A percentile compares a stretch with the other conserved stretches of the same genome.
Evolutionary conservation across 2,888 invertebrate species (phyloP).

Genomic region (Perdita meconis): DNA sequence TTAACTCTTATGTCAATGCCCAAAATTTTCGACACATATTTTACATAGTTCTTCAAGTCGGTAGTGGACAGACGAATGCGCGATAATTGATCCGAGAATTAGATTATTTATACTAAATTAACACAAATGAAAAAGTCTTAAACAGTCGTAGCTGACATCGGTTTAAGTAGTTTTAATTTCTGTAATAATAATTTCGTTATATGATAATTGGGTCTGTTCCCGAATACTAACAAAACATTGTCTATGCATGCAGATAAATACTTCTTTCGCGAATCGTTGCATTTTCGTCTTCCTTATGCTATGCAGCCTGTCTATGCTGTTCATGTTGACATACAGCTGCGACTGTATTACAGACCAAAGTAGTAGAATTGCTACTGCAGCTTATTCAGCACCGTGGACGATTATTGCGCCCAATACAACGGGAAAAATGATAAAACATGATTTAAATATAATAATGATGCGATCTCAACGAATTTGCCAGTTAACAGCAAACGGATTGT

Average conservation of each 20-base stretch:
- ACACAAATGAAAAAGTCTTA: no score
- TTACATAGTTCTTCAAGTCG: no score
- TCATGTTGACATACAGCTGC: constrained; percentile 44
- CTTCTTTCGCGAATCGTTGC: background rate
- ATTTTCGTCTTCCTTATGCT: constrained; percentile 16
- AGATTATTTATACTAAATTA: no score
- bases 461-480: constrained; percentile 53
- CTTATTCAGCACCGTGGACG: constrained; percentile 8
- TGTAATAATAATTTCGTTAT: background rate
- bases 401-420: background rate
- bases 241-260: constrained; percentile 27
- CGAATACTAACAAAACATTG: background rate
- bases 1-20: no score
- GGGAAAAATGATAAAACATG: constrained; percentile 41
- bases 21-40: no score
- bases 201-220: background rate
- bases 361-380: constrained; percentile 3
- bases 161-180: no score
- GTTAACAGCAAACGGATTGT: constrained; percentile 54
- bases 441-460: constrained; percentile 53
- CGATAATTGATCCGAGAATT: no score
- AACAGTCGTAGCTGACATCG: no score
- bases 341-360: constrained; percentile 14
- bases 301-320: constrained; percentile 3
- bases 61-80: no score